Evolutionary conservation across 1,140 invertebrate genomes (phyloP).

Genomic region (Zaprionus gabonicus): DNA sequence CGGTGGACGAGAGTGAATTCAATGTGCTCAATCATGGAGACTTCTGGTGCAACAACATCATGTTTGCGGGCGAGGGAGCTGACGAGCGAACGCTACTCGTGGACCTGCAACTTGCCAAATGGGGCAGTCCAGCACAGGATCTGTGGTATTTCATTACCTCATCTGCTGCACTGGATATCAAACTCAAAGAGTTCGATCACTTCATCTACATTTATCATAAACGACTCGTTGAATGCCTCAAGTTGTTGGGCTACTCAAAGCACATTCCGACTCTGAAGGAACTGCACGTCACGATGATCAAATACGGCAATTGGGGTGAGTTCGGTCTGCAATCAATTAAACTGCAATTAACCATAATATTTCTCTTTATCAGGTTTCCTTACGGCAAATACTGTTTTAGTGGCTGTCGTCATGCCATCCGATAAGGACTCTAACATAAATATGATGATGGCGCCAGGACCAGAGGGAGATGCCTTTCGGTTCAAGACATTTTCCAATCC

Average conservation of each 20-base stretch:
- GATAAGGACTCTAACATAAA: slow-evolving; percentile 67
- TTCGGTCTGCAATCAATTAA: not conserved
- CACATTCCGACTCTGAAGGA: slow-evolving; percentile 56
- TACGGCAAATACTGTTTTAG: slow-evolving; percentile 42
- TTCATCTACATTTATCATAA: slow-evolving; percentile 70
- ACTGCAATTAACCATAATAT: not conserved
- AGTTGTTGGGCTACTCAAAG: slow-evolving; percentile 60
- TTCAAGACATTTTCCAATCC: slow-evolving; percentile 48
- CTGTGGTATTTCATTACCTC: slow-evolving; percentile 66
- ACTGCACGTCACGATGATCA: slow-evolving; percentile 61
- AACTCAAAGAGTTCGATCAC: slow-evolving; percentile 66
- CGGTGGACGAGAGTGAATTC: slow-evolving; percentile 85
- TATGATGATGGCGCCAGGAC: slow-evolving; percentile 54
- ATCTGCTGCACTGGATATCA: slow-evolving; percentile 59
- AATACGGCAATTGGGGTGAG: slow-evolving; percentile 64
- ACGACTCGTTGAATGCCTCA: slow-evolving; percentile 54
- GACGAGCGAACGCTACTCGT: slow-evolving; percentile 68
- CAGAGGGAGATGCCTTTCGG: slow-evolving; percentile 56
- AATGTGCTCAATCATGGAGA: slow-evolving; percentile 88
- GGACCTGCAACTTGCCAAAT: slow-evolving; percentile 67
- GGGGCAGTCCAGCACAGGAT: slow-evolving; percentile 67
- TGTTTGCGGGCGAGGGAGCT: slow-evolving; percentile 81
- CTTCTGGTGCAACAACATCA: slow-evolving; percentile 84
- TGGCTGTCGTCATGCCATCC: slow-evolving; percentile 45
- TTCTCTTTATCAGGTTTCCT: slow-evolving; percentile 34